These are phyloP conservation scores for Todiramphus saurophagus DNA, from an alignment of 2,113 vertebrate genomes.

Conservation along the genomic window DNA sequence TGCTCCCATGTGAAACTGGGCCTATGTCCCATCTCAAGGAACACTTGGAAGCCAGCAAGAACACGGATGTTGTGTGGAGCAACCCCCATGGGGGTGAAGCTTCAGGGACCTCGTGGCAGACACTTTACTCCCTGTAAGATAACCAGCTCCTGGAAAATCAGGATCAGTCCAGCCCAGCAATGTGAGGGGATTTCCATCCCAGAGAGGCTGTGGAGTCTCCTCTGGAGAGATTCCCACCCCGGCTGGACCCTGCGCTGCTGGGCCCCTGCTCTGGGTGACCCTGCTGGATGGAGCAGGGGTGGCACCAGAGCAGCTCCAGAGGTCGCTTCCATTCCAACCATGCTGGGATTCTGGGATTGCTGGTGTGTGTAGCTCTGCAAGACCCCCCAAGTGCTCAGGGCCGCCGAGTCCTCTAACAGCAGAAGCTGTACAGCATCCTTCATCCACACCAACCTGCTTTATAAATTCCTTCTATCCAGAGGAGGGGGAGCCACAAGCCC, in stretches of 20 bases:
- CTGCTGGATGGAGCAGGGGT: not conserved
- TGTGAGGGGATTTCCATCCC: rapidly evolving
- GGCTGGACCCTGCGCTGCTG: not conserved
- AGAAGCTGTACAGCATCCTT: not conserved
- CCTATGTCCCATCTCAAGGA: rapidly evolving
- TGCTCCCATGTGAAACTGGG: rapidly evolving
- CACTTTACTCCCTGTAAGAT: not conserved
- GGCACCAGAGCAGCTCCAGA: not conserved
- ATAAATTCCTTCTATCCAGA: not conserved
- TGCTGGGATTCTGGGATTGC: not conserved
- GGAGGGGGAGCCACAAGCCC: not conserved
- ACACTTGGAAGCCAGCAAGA: not conserved
- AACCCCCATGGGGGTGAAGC: rapidly evolving
- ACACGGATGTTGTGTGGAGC: no score
- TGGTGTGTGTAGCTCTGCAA: rapidly evolving
- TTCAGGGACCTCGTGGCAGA: not conserved
- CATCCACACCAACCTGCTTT: conserved; percentile 1
- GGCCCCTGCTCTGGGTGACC: not conserved
- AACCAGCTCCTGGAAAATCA: not conserved
- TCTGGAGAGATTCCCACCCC: no score
- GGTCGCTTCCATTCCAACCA: not conserved
- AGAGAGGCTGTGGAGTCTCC: no score
- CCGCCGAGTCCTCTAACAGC: not conserved
- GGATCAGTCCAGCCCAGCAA: rapidly evolving
- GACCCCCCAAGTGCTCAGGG: not conserved